Evolutionary conservation across 1,140 invertebrate species (phyloP).

Genomic region (Drosophila busckii): DNA sequence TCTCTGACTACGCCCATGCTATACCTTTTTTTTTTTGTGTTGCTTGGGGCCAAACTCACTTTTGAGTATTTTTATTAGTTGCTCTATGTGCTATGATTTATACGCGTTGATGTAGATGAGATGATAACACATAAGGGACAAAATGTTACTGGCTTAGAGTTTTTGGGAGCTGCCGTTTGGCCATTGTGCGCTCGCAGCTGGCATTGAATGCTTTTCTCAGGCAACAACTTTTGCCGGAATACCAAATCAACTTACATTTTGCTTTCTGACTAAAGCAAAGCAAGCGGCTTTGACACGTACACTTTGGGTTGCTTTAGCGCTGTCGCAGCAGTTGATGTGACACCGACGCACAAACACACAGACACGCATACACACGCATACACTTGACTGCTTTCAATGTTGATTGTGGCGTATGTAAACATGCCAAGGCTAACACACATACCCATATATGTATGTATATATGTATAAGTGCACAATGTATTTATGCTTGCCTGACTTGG

Average conservation of each 20-base stretch:
- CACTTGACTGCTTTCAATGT: constrained; percentile 4
- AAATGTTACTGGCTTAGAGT: too few relatives aligned
- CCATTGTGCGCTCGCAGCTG: too few relatives aligned
- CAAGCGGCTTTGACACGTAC: constrained; percentile 28
- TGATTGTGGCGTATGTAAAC: too few relatives aligned
- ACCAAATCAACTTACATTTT: constrained; percentile 17
- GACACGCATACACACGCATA: not conserved
- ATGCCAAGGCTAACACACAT: constrained; percentile 4
- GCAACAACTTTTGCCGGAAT: constrained; percentile 12
- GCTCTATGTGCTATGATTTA: too few relatives aligned
- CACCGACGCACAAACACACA: not conserved
- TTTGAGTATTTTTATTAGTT: too few relatives aligned
- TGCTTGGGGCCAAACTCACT: too few relatives aligned
- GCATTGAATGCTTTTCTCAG: constrained; percentile 29
- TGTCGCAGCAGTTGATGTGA: constrained; percentile 54
- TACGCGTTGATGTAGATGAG: too few relatives aligned
- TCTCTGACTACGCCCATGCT: too few relatives aligned
- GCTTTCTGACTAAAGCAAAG: constrained; percentile 11
- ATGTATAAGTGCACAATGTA: not conserved
- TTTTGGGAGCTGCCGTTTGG: too few relatives aligned
- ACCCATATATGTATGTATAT: not conserved
- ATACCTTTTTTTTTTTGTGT: too few relatives aligned
- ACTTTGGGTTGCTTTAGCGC: constrained; percentile 15
- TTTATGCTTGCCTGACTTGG: constrained; percentile 8
- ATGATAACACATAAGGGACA: too few relatives aligned